Evolutionary conservation across 1,140 invertebrate genomes (phyloP).

Genomic region (Portunus trituberculatus): DNA sequence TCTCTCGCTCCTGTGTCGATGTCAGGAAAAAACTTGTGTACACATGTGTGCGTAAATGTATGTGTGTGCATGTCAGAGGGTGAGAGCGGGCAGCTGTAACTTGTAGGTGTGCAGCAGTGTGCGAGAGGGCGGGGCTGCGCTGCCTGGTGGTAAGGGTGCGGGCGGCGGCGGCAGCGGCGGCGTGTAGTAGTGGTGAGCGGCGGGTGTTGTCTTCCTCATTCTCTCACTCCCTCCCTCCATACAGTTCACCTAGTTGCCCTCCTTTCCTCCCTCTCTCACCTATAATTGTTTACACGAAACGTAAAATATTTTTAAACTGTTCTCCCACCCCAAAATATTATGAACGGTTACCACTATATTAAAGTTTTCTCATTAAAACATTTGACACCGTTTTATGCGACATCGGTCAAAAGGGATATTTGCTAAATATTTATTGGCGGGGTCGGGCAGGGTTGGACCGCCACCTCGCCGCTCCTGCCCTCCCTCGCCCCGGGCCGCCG

Average conservation of each 20-base stretch:
- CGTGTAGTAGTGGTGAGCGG: not conserved
- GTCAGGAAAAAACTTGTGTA: not conserved
- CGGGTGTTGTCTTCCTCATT: not conserved
- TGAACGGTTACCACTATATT: conserved; percentile 14
- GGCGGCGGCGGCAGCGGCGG: no score
- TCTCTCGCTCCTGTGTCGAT: not conserved
- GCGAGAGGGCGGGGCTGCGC: not conserved
- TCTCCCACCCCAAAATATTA: not conserved
- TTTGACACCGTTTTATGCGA: conserved; percentile 3
- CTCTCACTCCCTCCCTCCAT: not conserved
- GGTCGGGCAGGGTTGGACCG: not conserved
- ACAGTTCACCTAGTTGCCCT: not conserved
- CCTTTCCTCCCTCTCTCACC: not conserved
- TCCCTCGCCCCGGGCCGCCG: not conserved
- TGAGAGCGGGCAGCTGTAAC: conserved; percentile 1
- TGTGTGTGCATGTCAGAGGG: not conserved
- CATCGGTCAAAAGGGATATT: conserved; percentile 21
- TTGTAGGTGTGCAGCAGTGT: not conserved
- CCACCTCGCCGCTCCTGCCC: not conserved
- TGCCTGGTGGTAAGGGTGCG: not conserved
- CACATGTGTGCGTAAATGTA: conserved; percentile 13
- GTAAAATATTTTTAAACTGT: not conserved
- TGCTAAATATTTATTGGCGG: conserved; percentile 14
- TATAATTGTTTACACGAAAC: conserved; percentile 23
- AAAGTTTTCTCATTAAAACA: conserved; percentile 24